These are phyloP conservation scores for Reticulitermes speratus DNA, from an alignment of 1,140 invertebrate genomes.

Conservation along the genomic window DNA sequence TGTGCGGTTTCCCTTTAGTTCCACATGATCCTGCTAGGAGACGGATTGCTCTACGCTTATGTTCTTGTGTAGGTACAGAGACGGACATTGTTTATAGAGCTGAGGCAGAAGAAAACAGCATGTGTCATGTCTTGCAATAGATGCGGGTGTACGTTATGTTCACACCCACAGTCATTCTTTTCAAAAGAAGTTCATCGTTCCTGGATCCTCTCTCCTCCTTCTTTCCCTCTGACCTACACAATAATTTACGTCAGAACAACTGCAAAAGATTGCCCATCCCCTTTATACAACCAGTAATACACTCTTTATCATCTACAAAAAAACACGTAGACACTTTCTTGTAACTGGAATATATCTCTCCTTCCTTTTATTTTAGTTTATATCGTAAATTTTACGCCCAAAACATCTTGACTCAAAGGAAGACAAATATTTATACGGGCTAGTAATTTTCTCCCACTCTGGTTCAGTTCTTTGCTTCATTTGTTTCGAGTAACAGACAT, in stretches of 20 bases:
- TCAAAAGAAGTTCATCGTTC: not conserved
- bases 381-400: not conserved
- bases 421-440: not conserved
- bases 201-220: not conserved
- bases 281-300: not conserved
- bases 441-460: conserved; percentile 2
- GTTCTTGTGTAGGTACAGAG: not conserved
- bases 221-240: not conserved
- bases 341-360: not conserved
- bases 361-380: not conserved
- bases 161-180: not conserved
- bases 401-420: not conserved
- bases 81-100: not conserved
- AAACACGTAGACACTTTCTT: not conserved
- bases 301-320: not conserved
- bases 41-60: not conserved
- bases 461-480: not conserved
- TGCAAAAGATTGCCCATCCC: not conserved
- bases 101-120: not conserved
- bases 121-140: not conserved
- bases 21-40: too few species aligned
- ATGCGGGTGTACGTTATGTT: not conserved
- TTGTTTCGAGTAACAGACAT: not conserved
- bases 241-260: conserved; percentile 4
- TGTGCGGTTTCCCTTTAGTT: too few species aligned